These are phyloP conservation scores for Meleagris gallopavo DNA, from an alignment of 2,113 vertebrate genomes.

Conservation along the genomic window DNA sequence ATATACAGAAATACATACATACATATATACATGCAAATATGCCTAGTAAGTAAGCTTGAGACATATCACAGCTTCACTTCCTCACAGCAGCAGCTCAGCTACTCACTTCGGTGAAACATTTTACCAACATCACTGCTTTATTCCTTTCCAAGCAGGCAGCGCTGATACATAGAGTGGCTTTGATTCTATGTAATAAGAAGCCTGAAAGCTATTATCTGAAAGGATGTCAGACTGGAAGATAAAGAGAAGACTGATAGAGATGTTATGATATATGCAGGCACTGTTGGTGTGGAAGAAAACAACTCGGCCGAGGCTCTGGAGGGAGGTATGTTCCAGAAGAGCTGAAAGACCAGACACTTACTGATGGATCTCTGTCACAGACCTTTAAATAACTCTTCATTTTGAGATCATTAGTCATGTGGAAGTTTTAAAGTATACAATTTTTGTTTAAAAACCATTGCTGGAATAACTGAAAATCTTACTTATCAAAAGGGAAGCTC, in stretches of 20 bases:
- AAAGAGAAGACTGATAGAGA: neutral
- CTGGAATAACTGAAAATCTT: neutral
- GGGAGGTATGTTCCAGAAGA: neutral
- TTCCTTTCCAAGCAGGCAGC: neutral
- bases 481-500: neutral
- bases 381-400: neutral
- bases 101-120: neutral
- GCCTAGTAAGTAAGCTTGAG: neutral
- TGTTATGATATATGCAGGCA: neutral
- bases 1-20: neutral
- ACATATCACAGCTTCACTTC: neutral
- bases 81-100: neutral
- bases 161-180: neutral
- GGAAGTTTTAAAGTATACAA: neutral
- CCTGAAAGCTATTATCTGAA: neutral
- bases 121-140: neutral
- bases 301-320: neutral
- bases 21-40: neutral
- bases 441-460: neutral
- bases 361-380: neutral
- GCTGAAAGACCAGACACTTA: neutral
- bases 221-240: neutral
- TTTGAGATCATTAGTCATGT: neutral
- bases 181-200: neutral
- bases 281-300: accelerated